phyloP scores from a whole-genome alignment of 2,113 vertebrate genomes.

The Nyctibius bracteatus region DNA sequence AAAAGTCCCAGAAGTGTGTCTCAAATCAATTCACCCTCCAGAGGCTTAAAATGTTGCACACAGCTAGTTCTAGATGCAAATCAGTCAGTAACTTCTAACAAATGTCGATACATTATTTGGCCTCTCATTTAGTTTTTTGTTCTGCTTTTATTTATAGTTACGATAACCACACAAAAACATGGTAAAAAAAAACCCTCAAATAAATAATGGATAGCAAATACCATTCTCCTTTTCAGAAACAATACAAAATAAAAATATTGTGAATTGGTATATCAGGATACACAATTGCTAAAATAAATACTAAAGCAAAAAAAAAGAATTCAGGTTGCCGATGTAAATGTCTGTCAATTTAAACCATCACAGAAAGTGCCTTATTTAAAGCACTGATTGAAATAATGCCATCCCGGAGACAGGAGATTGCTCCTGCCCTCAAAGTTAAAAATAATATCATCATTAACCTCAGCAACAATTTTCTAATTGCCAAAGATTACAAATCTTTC shows the following conservation, averaged over 20 bases:
- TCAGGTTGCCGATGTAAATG: background rate
- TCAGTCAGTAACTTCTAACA: background rate
- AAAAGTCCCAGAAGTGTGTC: background rate
- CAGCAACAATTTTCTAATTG: slow-evolving; percentile 45
- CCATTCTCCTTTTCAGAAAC: background rate
- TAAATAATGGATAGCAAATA: background rate
- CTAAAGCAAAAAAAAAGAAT: background rate
- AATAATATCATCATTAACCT: slow-evolving; percentile 54
- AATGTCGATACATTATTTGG: background rate
- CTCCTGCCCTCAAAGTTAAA: slow-evolving; percentile 52
- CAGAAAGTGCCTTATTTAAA: slow-evolving; percentile 28
- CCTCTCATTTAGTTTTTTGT: background rate
- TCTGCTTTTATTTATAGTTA: background rate
- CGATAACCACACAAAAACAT: background rate
- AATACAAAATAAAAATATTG: background rate
- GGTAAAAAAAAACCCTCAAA: background rate
- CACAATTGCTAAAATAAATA: background rate
- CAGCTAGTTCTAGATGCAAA: background rate
- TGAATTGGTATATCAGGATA: background rate
- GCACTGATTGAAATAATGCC: slow-evolving; percentile 27
- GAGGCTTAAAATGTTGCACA: background rate
- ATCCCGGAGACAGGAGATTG: slow-evolving; percentile 13
- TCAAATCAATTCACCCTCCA: background rate
- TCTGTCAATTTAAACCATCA: background rate
- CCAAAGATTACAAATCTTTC: background rate